phyloP scores from a whole-genome alignment of 1,140 invertebrate genomes.

The Chrysopa pallens region DNA sequence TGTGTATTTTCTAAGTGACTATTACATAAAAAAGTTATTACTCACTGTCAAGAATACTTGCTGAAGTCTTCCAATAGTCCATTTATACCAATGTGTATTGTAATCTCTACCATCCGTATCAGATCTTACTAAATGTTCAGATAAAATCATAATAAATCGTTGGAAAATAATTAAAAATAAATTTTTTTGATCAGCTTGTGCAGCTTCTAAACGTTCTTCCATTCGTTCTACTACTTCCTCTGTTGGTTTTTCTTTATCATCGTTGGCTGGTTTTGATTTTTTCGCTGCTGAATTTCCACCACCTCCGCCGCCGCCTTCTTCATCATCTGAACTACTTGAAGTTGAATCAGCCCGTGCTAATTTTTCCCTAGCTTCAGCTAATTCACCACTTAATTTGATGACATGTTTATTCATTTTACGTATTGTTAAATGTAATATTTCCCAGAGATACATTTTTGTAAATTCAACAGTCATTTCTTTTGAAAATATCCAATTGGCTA shows the following conservation, averaged over 20 bases:
- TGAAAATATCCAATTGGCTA: conserved; percentile 98
- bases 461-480: conserved; percentile 89
- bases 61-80: conserved; percentile 85
- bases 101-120: conserved; percentile 86
- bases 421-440: conserved; percentile 89
- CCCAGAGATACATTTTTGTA: conserved; percentile 94
- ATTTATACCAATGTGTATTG: conserved; percentile 92
- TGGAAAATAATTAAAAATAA: conserved; percentile 95
- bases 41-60: conserved; percentile 89
- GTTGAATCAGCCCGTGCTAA: conserved; percentile 54
- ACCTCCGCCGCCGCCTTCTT: conserved; percentile 24
- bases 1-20: too few relatives aligned
- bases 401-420: conserved; percentile 95
- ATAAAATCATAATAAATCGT: conserved; percentile 95
- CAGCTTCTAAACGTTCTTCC: conserved; percentile 87
- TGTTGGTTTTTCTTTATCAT: conserved; percentile 53
- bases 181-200: conserved; percentile 92
- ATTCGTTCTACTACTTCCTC: conserved; percentile 84
- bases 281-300: conserved; percentile 7
- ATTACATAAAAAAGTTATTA: conserved; percentile 12
- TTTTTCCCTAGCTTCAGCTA: conserved; percentile 73
- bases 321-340: conserved; percentile 61
- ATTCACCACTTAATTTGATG: conserved; percentile 62
- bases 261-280: conserved; percentile 39
- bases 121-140: conserved; percentile 84